Percentiles rank a stretch among this genome's conserved stretches.
Evolutionary conservation across 2,888 invertebrate species (phyloP).

Genomic region (Blastobasis lacticolella): DNA sequence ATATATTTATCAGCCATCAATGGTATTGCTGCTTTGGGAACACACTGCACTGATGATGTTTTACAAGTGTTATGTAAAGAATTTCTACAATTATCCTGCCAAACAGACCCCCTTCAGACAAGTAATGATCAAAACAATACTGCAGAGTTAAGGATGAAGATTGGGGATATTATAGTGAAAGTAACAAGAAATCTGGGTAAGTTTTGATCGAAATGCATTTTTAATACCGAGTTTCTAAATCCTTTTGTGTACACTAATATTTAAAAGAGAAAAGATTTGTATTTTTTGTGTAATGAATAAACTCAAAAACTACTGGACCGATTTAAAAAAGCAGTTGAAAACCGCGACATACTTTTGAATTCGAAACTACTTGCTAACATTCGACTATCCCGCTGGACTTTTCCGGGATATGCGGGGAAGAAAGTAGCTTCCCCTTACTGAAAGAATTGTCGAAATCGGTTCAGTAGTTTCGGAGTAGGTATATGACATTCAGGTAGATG

Average conservation of each 20-base stretch:
- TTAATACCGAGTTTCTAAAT: too few relatives aligned
- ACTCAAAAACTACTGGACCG: too few relatives aligned
- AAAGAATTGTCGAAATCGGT: too few relatives aligned
- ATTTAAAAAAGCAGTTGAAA: too few relatives aligned
- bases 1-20: constrained; percentile 86
- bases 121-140: constrained; percentile 52
- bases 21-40: constrained; percentile 81
- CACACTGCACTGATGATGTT: constrained; percentile 78
- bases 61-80: constrained; percentile 80
- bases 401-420: too few relatives aligned
- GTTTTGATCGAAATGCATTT: constrained; percentile 11
- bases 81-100: constrained; percentile 61
- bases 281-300: too few relatives aligned
- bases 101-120: constrained; percentile 25
- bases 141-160: constrained; percentile 80
- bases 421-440: too few relatives aligned
- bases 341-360: too few relatives aligned
- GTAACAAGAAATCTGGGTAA: constrained; percentile 81
- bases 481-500: too few relatives aligned
- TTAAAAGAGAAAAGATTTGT: not conserved
- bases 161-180: constrained; percentile 87
- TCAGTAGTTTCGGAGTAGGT: too few relatives aligned
- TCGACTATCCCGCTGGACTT: too few relatives aligned
- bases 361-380: too few relatives aligned
- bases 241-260: not conserved